Base-by-base conservation (phyloP, 2,113 vertebrate genomes). In the Platycercus adscitus region DNA sequence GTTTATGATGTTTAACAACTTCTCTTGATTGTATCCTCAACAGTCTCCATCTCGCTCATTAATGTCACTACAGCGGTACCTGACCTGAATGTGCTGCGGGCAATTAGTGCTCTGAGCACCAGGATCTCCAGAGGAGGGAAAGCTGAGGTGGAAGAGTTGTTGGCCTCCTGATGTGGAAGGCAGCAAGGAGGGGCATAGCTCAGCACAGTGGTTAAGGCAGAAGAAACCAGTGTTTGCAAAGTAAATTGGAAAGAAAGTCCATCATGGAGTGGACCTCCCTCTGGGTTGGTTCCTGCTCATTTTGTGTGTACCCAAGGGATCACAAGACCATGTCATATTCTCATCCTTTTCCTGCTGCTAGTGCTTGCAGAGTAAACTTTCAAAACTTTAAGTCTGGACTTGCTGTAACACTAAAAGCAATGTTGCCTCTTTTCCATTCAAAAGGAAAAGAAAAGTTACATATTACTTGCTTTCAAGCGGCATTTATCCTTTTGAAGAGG, bases 1-100 rank as follows among this genome's bases (percentile, higher is more conserved):
- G 92, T 92, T 81, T 84, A 69, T 31, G 8, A 60, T 95, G 93
- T 97, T 97, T 95, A 89, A 86, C 58, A 95, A 94, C 94, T 94
- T 96, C 15, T 37, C 91, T 75, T 96, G 96, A 95, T 94, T 94
- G 92, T 94, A 92, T 60, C 53, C 31, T 89, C 75, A 95, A 93
- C 92, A 93, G 88, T 84, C 88, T 91, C 86, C 64, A 37, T 93
- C 92, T 90, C 4, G 0, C 56, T 95, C 93, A 81, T 93, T 94
- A 92, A 81, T 65, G 88, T n/a, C 76, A 35, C 77, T 69, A 18
- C 58, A 37, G 91, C 1, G 11, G 90, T 88, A 93, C 92, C 93
- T 96, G 96, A 97, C 86, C 92, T 96, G 92, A 92, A 94, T 94
- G 93, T 3, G 14, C 28, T 31, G 35, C 1, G 4, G 86, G 92